Evolutionary conservation across 2,113 vertebrate species (phyloP), one percentile per base, ranked within the genome.

Genomic region (Chaenocephalus aceratus): DNA sequence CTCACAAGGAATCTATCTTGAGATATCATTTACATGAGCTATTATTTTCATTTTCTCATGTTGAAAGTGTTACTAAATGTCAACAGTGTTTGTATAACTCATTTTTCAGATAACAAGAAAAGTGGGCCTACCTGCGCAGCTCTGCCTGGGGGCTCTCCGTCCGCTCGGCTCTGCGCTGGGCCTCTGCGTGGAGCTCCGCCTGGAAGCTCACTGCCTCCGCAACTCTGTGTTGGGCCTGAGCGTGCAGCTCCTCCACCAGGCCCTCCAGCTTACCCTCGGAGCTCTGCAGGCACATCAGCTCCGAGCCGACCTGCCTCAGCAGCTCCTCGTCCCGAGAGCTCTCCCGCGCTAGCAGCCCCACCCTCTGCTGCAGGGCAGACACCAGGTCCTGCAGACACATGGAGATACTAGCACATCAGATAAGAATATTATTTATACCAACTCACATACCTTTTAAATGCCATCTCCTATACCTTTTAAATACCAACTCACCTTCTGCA

Each of bases 171-270:
- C 92, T 68, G 45, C n/a, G 60, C 49, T 72, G 73, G 90, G 85
- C 82, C 82, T 94, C 87, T 36, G 16, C n/a, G 0, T 75, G 72
- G 76, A 94, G 83, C 87, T 93, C 82, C 9, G 16, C 68, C 86
- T 79, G 54, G 60, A 93, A 89, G 64, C 75, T 49, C 49, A 90
- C 75, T 8, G 77, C 73, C 75, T 76, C 74, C 34, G 26, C 65
- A 65, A 87, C 73, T 86, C 89, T 69, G 75, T 36, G 81, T 26
- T 86, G 81, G 81, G 86, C 84, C 89, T 94, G 84, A 10, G 75
- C 72, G 0, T 93, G 90, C 74, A 95, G 92, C 88, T 93, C 89
- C 46, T 94, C 90, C 91, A 95, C 89, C 80, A 95, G 89, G 82
- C 91, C 87, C 84, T 93, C 88, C 87, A 95, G 88, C 77, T 90